A percentile compares a stretch with the other conserved stretches of the same genome.
These are phyloP conservation scores for Atractosteus spatula DNA, from an alignment of 2,113 vertebrate genomes.

Conservation along the genomic window DNA sequence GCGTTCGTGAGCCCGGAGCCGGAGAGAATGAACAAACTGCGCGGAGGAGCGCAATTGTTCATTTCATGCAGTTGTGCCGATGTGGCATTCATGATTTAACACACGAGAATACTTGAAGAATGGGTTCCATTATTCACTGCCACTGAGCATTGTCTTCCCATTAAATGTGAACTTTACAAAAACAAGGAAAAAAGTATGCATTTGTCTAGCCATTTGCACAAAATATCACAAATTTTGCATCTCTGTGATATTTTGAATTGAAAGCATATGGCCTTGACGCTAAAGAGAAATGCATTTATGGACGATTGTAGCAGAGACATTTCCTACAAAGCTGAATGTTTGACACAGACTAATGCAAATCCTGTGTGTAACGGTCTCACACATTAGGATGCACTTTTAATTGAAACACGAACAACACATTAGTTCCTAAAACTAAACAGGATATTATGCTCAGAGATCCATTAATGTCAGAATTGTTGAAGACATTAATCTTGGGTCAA, in stretches of 20 bases:
- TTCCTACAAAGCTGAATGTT: slow-evolving; percentile 54
- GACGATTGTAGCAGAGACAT: slow-evolving; percentile 69
- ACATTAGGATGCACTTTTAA: slow-evolving; percentile 54
- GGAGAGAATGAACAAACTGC: slow-evolving; percentile 56
- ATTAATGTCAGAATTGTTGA: slow-evolving; percentile 25
- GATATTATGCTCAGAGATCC: slow-evolving; percentile 11
- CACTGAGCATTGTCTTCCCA: slow-evolving; percentile 88
- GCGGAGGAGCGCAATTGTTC: slow-evolving; percentile 54
- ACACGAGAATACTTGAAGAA: slow-evolving; percentile 91
- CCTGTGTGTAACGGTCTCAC: slow-evolving; percentile 28
- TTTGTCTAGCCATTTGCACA: slow-evolving; percentile 82
- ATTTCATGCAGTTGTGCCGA: slow-evolving; percentile 23
- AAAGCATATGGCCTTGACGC: slow-evolving; percentile 63
- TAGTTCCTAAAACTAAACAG: slow-evolving; percentile 28
- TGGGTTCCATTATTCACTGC: slow-evolving; percentile 83
- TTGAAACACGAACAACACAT: slow-evolving; percentile 27
- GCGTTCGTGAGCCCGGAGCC: slow-evolving; percentile 49
- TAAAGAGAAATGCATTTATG: slow-evolving; percentile 53
- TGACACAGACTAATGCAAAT: slow-evolving; percentile 43
- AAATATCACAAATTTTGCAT: slow-evolving; percentile 63
- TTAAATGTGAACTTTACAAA: slow-evolving; percentile 88
- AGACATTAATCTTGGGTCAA: slow-evolving; percentile 25
- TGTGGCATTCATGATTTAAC: slow-evolving; percentile 36
- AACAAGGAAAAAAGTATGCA: slow-evolving; percentile 60
- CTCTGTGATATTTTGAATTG: slow-evolving; percentile 61